These are phyloP conservation scores for Plectropomus leopardus DNA, from an alignment of 2,113 vertebrate genomes.

Conservation along the genomic window DNA sequence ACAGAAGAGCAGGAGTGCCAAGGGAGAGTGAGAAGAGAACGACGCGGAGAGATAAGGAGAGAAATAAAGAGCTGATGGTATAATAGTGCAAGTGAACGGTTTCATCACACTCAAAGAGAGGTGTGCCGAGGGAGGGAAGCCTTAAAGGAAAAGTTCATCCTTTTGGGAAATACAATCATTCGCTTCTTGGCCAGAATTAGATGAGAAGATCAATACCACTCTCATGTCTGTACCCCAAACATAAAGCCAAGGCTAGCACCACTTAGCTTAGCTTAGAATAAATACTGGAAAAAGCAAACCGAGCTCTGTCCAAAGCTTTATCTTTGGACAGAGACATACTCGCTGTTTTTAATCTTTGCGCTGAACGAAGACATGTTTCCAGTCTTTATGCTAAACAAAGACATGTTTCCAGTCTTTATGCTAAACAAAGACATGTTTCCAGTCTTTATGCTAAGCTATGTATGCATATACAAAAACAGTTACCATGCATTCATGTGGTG, in stretches of 20 bases:
- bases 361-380: no score
- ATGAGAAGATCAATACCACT: neutral
- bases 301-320: neutral
- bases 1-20: constrained; percentile 12
- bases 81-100: constrained; percentile 34
- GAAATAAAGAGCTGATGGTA: constrained; percentile 44
- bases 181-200: neutral
- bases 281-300: neutral
- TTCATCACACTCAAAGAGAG: constrained; percentile 53
- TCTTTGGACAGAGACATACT: no score
- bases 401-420: no score
- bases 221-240: neutral
- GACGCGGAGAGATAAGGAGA: constrained; percentile 2
- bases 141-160: neutral
- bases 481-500: no score
- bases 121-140: neutral
- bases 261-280: constrained; percentile 9
- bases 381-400: no score
- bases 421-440: no score
- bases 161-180: constrained; percentile 4
- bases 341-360: no score
- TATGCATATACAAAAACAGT: no score
- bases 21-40: constrained; percentile 45
- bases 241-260: neutral
- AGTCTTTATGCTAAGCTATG: no score